phyloP scores from a whole-genome alignment of 2,113 vertebrate species.

The Pteropus alecto region DNA sequence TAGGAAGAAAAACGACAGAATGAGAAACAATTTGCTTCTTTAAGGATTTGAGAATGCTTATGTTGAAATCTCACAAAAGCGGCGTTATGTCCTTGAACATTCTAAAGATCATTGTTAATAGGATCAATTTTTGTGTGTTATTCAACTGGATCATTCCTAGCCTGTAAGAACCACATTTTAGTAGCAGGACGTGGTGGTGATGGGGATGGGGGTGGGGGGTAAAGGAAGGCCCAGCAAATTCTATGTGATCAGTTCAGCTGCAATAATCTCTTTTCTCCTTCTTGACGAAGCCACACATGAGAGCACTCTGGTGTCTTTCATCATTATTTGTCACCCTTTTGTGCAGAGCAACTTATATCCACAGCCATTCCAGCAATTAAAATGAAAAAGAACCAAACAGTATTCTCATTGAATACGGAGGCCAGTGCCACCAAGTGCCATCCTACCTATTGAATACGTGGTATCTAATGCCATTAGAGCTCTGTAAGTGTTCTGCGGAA shows the following conservation, averaged over 20 bases:
- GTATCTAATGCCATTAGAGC: constrained; percentile 83
- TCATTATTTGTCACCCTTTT: constrained; percentile 90
- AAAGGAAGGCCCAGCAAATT: constrained; percentile 81
- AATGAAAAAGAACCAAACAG: constrained; percentile 86
- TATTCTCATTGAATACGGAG: constrained; percentile 82
- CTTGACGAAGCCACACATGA: constrained; percentile 88
- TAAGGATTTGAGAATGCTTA: constrained; percentile 81
- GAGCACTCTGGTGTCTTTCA: constrained; percentile 90
- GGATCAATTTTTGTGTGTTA: constrained; percentile 80
- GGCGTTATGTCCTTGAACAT: constrained; percentile 86
- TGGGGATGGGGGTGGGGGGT: constrained; percentile 37
- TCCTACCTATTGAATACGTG: constrained; percentile 78
- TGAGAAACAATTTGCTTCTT: constrained; percentile 82
- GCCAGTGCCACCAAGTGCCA: constrained; percentile 83
- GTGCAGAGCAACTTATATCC: constrained; percentile 88
- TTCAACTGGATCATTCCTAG: constrained; percentile 77
- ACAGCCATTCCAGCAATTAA: constrained; percentile 88
- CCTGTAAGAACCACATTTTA: constrained; percentile 73
- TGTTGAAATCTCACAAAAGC: constrained; percentile 84
- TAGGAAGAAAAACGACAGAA: constrained; percentile 81
- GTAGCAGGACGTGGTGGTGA: constrained; percentile 72
- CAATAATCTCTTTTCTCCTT: constrained; percentile 91
- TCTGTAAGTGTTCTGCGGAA: constrained; percentile 74
- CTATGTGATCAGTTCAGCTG: constrained; percentile 88
- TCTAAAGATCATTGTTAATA: constrained; percentile 88